Conservation (phyloP, 2,113 vertebrate genomes). For the Aptenodytes patagonicus region DNA sequence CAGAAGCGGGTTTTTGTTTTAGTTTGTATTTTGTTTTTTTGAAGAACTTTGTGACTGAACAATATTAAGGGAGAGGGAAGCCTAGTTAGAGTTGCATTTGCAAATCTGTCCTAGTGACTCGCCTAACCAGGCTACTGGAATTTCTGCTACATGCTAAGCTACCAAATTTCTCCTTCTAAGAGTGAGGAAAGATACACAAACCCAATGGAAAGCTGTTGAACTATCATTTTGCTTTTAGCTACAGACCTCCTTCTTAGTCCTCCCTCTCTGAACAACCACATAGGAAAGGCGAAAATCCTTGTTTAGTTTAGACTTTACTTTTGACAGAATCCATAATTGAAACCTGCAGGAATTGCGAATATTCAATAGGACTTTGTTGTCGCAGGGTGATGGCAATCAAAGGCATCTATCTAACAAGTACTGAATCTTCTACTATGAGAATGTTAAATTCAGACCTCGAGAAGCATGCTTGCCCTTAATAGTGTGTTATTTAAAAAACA, state of each 20-base stretch:
- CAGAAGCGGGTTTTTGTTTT: neutral
- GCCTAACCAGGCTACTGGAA: neutral
- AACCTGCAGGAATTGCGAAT: neutral
- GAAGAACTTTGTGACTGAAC: neutral
- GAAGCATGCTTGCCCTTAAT: neutral
- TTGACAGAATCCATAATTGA: neutral
- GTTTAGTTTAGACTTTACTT: neutral
- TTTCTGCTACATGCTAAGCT: neutral
- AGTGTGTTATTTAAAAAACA: neutral
- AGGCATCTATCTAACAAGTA: neutral
- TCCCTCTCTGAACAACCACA: neutral
- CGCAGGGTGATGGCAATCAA: neutral
- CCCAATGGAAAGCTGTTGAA: neutral
- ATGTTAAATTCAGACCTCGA: neutral
- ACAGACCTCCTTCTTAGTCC: neutral
- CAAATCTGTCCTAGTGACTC: neutral
- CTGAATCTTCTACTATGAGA: neutral
- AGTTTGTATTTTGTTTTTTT: neutral
- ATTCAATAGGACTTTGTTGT: neutral
- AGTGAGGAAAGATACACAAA: neutral
- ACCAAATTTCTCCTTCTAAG: neutral
- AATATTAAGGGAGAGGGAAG: neutral
- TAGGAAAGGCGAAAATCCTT: neutral
- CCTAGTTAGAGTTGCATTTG: neutral
- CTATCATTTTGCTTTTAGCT: neutral